Evolutionary conservation across 2,113 vertebrate genomes (phyloP).

Genomic region (Chaenocephalus aceratus): DNA sequence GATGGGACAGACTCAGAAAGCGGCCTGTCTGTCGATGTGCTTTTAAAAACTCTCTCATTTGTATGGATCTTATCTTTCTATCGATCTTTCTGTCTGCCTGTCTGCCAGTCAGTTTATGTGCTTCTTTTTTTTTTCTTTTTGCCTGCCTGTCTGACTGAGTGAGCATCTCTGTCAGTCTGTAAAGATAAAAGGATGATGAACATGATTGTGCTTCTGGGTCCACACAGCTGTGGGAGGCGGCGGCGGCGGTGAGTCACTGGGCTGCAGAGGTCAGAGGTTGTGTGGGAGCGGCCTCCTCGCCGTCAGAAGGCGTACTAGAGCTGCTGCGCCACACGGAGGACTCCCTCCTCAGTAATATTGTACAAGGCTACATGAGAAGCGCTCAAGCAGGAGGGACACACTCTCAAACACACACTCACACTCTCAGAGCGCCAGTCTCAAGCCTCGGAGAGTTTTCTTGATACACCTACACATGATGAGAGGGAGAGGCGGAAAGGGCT

Average conservation of each 20-base stretch:
- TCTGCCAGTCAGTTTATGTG: constrained; percentile 59
- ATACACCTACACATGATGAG: constrained; percentile 52
- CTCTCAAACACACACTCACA: constrained; percentile 23
- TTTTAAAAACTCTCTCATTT: constrained; percentile 63
- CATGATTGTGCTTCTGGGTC: constrained; percentile 77
- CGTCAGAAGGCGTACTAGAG: constrained; percentile 39
- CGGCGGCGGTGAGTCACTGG: constrained; percentile 42
- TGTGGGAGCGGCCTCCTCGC: constrained; percentile 64
- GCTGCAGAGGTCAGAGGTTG: constrained; percentile 77
- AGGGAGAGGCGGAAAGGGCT: constrained; percentile 5
- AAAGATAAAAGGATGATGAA: constrained; percentile 56
- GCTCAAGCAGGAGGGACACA: constrained; percentile 24
- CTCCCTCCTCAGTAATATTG: constrained; percentile 42
- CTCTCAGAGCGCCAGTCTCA: constrained; percentile 41
- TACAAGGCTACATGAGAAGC: constrained; percentile 71
- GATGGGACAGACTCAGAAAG: constrained; percentile 52
- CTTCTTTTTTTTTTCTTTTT: constrained; percentile 59
- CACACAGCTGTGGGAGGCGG: constrained; percentile 50
- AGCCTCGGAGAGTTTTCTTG: constrained; percentile 56
- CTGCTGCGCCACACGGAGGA: constrained; percentile 58
- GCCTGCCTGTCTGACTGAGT: constrained; percentile 54
- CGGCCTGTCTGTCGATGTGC: constrained; percentile 60
- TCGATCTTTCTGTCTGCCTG: constrained; percentile 32
- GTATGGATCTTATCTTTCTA: constrained; percentile 31
- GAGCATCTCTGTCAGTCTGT: constrained; percentile 48